Evolutionary conservation across 2,113 vertebrate genomes (phyloP).

Genomic region (Brienomyrus longianalis): DNA sequence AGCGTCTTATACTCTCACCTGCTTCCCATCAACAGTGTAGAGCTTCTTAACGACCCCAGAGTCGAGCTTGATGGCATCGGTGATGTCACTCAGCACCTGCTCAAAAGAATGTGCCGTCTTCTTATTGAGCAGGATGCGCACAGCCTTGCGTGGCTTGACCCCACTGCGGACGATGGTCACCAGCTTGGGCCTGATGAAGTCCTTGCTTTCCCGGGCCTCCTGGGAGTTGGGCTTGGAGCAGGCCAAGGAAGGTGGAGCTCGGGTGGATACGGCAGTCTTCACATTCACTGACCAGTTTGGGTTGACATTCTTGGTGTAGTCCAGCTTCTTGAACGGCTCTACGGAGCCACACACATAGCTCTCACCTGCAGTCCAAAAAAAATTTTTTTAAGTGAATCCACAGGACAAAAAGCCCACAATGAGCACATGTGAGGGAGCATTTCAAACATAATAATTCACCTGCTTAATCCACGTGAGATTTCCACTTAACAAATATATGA

Average conservation of each 20-base stretch:
- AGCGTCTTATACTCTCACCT: conserved; percentile 65
- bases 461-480: background rate
- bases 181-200: conserved; percentile 95
- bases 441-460: background rate
- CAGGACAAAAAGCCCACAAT: background rate
- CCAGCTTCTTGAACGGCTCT: conserved; percentile 91
- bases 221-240: conserved; percentile 65
- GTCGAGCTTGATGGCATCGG: conserved; percentile 94
- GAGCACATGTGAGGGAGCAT: background rate
- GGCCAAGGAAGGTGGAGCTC: conserved; percentile 75
- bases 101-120: conserved; percentile 96
- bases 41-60: conserved; percentile 92
- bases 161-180: conserved; percentile 93
- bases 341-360: conserved; percentile 94
- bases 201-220: conserved; percentile 79
- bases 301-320: conserved; percentile 95
- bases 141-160: conserved; percentile 89
- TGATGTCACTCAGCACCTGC: conserved; percentile 94
- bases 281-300: conserved; percentile 98
- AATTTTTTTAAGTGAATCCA: background rate
- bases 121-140: conserved; percentile 94
- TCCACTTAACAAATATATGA: background rate
- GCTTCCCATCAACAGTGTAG: conserved; percentile 92
- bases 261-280: conserved; percentile 68
- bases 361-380: conserved; percentile 65